phyloP scores from a whole-genome alignment of 2,888 invertebrate genomes.

The Tetropium fuscum region DNA sequence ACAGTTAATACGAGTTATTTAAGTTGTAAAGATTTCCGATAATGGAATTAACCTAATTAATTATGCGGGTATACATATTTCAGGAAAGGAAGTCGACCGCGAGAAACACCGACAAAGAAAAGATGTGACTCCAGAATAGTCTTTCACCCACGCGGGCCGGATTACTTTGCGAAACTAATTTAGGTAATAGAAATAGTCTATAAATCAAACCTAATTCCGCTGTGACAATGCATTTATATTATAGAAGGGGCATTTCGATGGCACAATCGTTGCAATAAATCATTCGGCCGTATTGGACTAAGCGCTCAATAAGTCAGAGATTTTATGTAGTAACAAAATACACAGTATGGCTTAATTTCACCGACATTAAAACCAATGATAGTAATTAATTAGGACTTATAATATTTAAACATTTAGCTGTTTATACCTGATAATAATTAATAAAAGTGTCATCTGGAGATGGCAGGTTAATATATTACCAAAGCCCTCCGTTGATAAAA shows the following conservation, averaged over 20 bases:
- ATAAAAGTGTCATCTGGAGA: too few species aligned
- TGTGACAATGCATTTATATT: constrained; percentile 21
- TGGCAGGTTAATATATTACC: too few species aligned
- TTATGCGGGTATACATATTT: background rate
- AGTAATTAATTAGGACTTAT: too few species aligned
- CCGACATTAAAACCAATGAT: too few species aligned
- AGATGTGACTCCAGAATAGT: constrained; percentile 1
- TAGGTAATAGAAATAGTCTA: constrained; percentile 27
- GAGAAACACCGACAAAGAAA: constrained; percentile 3
- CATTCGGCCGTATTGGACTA: constrained; percentile 1
- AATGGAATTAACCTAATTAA: constrained; percentile 3
- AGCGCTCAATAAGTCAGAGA: too few species aligned
- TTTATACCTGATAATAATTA: too few species aligned
- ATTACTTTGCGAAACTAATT: constrained; percentile 26
- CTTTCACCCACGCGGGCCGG: constrained; percentile 3
- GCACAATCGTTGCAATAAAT: constrained; percentile 11
- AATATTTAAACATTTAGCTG: too few species aligned
- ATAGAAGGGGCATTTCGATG: constrained; percentile 19
- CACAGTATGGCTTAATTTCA: too few species aligned
- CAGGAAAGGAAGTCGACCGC: background rate
- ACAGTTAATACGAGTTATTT: too few species aligned
- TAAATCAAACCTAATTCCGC: constrained; percentile 27
- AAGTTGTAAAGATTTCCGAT: too few species aligned
- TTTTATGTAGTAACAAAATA: too few species aligned
- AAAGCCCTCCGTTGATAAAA: too few species aligned